These are phyloP conservation scores for Poecilia latipinna DNA, from an alignment of 2,113 vertebrate genomes.

Conservation along the genomic window DNA sequence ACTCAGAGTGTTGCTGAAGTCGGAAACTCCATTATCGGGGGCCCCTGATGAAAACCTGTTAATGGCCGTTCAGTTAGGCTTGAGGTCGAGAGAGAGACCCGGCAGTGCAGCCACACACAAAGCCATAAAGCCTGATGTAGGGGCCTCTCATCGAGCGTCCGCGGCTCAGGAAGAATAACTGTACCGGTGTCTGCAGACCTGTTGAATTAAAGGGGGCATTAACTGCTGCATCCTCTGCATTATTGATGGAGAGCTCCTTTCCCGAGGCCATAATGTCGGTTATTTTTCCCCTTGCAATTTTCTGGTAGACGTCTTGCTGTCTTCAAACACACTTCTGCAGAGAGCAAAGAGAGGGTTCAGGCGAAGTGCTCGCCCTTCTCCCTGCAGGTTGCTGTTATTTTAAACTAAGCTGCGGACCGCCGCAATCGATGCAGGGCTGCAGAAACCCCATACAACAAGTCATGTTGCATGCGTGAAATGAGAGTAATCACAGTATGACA, in stretches of 20 bases:
- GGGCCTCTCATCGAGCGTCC: constrained; percentile 56
- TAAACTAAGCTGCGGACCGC: constrained; percentile 31
- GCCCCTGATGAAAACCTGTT: constrained; percentile 71
- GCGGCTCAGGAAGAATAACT: constrained; percentile 63
- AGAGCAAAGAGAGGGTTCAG: constrained; percentile 54
- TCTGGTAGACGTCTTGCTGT: constrained; percentile 63
- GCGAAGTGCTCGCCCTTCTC: constrained; percentile 36
- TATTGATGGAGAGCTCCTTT: constrained; percentile 74
- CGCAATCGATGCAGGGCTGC: constrained; percentile 42
- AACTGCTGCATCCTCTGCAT: constrained; percentile 74
- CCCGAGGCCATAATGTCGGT: constrained; percentile 69
- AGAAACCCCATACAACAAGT: constrained; percentile 23
- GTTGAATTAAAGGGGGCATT: constrained; percentile 80
- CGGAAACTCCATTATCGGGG: constrained; percentile 66
- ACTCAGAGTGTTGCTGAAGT: constrained; percentile 47
- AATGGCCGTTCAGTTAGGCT: constrained; percentile 58
- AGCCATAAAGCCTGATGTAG: constrained; percentile 73
- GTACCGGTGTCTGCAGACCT: constrained; percentile 70
- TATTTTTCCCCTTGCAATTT: constrained; percentile 69
- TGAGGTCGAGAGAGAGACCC: constrained; percentile 61
- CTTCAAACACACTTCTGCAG: constrained; percentile 65
- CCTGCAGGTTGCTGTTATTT: constrained; percentile 65
- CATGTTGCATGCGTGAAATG: constrained; percentile 26
- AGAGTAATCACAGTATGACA: constrained; percentile 55
- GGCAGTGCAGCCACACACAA: constrained; percentile 46